Base-by-base conservation (phyloP, 1,140 invertebrate species). In the Anoplophora glabripennis region DNA sequence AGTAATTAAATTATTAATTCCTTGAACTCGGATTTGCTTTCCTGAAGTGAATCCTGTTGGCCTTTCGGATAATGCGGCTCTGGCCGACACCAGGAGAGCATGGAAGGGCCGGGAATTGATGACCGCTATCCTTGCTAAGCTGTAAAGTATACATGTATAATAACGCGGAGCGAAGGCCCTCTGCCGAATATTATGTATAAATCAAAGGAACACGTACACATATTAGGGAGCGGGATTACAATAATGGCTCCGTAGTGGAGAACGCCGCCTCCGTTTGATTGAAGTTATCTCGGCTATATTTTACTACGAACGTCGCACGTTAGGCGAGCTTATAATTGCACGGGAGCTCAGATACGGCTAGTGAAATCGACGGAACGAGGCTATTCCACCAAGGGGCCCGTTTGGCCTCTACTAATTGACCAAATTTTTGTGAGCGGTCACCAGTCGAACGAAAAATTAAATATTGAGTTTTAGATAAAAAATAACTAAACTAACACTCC, bases 161-260 rank as follows among this genome's bases (percentile, higher is more conserved):
- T 57, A 61, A 61, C 53, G 46, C 33, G 52, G 46, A 36, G 59
- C 35, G 45, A 28, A 45, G 59, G 59, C 47, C 52, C 59, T 61
- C 57, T 46, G 59, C 60, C 55, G 60, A 63, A 63, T 63, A 63
- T 63, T 64, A 64, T 61, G 47, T 61, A 61, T 61, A 64, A 64
- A 64, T 64, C 63, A 64, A 64, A 64, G 59, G 58, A 40, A 37
- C 54, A 38, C 37, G 59, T 60, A 56, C 59, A 61, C 59, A 64
- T 64, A 57, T 61, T 61, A 61, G 63, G 58, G 63, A 38, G 53
- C 49, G 45, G 63, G 58, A 64, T 64, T 64, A 61, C 63, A 64
- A 64, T 64, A 64, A 64, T 64, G 58, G 63, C 63, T 61, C 58
- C 57, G 58, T 57, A 61, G 58, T 53, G 35, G 63, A 48, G 59